Base-by-base conservation (phyloP, 2,113 vertebrate species). In the Anarhynchus alexandrinus region DNA sequence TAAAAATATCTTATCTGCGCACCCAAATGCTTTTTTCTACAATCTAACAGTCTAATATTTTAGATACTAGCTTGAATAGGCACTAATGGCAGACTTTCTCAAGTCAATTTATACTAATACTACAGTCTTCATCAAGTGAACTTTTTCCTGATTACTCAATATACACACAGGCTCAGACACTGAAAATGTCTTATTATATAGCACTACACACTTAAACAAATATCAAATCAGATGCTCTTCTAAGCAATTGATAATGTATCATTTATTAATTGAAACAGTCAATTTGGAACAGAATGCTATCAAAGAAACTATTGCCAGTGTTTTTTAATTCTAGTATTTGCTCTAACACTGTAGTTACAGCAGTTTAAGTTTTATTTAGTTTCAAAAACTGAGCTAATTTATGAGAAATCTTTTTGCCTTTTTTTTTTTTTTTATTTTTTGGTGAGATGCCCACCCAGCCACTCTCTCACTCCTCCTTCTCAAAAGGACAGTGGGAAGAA, bases 361-460 rank as follows among this genome's bases (percentile, higher is more conserved):
- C 34, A 51, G 15, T 23, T 43, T 26, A 57, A 27, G 16, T 26
- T 38, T 51, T 23, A 64, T 42, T 38, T 30, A 38, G 13, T 30
- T 59, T 54, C 38, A 78, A 65, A 79, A 78, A 32, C 10, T 40
- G 32, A 76, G 30, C 10, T 40, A 18, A 22, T 15, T 71, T n/a
- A 57, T 25, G 20, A 59, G 8, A 66, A 62, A 67, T 32, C 4
- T 11, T 30, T 43, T 45, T 26, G 10, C 7, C 20, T 5, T 26
- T 38, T 34, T 38, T 49, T 42, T 12, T 57, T 36, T 11, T 15
- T n/a, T 8, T 18, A 10, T 26, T 15, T 7, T 23, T 20, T 15
- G 38, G 12, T 2, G 4, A 57, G 18, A 26, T 47, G 17, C 7
- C 20, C 4, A 81, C 7, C 10, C 23, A 59, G 20, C 6, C 0